Evolutionary conservation across 1,140 invertebrate genomes (phyloP), one percentile per base, ranked within the genome.

Genomic region (Rhopalosiphum maidis): DNA sequence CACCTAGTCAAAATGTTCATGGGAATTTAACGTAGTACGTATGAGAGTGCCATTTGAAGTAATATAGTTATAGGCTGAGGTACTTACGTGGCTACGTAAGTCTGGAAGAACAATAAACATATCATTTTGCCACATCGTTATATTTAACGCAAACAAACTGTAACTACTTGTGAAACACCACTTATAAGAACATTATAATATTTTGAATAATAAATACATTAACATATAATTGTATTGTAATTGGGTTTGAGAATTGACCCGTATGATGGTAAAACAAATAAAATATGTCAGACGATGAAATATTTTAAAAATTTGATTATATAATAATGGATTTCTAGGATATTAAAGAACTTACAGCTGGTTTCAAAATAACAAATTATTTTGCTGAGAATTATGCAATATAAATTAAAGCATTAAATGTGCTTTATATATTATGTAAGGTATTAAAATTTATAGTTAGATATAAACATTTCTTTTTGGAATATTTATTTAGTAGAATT

Each of bases 141-240:
- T 9, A 25, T 86, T 43, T 41, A 86, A 30, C 37, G 23, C 23
- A 7, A 9, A 83, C 37, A 83, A 41, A 83, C 35, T 37, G 15
- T 77, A 77, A 77, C n/a, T 30, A n/a, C 60, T 77, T 77, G 60
- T 77, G 60, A 77, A 77, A 77, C 60, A 77, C 60, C n/a, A 77
- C n/a, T n/a, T 77, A 35, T 77, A n/a, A 77, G 11, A 35, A 77
- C 60, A 77, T 77, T n/a, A 77, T n/a, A 77, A 77, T n/a, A 77
- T 35, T 77, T n/a, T 77, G 15, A 77, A 77, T 77, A 77, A 77
- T 77, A 77, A 77, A 77, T n/a, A 21, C 11, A 77, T 77, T n/a
- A n/a, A 77, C 60, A 77, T n/a, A 60, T 11, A 30, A 77, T 77
- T n/a, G 30, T n/a, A 77, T n/a, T 77, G 60, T 77, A 77, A 77